phyloP scores from a whole-genome alignment of 2,113 vertebrate genomes.

The Notarius lentiginosus region DNA sequence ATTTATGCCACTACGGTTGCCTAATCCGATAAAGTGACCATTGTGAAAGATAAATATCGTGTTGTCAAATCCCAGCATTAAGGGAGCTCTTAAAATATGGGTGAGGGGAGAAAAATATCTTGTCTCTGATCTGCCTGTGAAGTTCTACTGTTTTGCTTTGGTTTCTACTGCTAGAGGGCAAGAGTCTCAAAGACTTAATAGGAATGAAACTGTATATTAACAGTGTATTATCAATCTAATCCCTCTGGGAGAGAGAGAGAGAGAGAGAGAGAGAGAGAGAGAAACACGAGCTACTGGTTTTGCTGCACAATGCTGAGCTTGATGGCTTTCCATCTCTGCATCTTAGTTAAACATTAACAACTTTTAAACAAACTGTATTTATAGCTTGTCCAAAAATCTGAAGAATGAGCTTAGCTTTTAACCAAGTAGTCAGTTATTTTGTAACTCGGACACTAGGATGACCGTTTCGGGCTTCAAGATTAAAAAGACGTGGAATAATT shows the following conservation, averaged over 20 bases:
- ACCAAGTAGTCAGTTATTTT: not conserved
- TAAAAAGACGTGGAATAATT: not conserved
- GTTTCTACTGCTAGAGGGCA: not conserved
- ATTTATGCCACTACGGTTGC: too few species aligned
- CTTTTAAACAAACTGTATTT: not conserved
- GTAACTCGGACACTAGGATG: not conserved
- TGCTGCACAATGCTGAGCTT: not conserved
- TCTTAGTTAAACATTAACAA: not conserved
- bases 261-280: not conserved
- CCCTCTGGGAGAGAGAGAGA: too few species aligned
- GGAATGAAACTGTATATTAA: not conserved
- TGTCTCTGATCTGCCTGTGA: not conserved
- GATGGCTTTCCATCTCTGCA: slow-evolving; percentile 6
- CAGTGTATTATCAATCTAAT: not conserved
- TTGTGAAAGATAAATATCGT: too few species aligned
- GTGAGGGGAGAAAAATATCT: not conserved
- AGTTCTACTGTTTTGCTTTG: not conserved
- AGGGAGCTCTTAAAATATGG: not conserved
- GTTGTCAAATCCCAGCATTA: not conserved
- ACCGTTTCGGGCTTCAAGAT: not conserved
- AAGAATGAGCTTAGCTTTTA: not conserved
- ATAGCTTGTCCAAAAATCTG: not conserved
- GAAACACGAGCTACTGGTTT: not conserved
- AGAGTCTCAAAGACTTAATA: not conserved
- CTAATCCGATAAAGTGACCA: too few species aligned